Conservation (phyloP, 2,888 invertebrate species). For the Netelia virgata region DNA sequence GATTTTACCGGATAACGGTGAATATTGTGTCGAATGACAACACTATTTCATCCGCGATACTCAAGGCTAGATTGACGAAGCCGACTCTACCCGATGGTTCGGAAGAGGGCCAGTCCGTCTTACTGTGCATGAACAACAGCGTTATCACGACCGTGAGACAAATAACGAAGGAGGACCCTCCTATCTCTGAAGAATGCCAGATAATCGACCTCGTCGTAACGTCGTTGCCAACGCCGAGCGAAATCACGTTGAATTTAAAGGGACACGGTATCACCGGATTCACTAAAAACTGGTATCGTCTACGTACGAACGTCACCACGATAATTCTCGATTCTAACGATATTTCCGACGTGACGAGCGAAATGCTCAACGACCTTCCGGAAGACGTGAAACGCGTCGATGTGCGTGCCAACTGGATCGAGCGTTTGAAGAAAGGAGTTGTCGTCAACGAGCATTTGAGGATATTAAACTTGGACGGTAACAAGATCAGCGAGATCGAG, state of each 20-base stretch:
- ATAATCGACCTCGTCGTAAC: conserved; percentile 39
- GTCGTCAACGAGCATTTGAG: conserved; percentile 79
- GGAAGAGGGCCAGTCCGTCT: background rate
- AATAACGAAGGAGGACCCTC: conserved; percentile 50
- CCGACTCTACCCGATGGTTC: background rate
- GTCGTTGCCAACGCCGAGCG: conserved; percentile 5
- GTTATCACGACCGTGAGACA: conserved; percentile 44
- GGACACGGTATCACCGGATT: conserved; percentile 72
- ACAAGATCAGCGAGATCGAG: conserved; percentile 82
- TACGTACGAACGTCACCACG: conserved; percentile 64
- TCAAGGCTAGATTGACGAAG: background rate
- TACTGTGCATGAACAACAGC: conserved; percentile 70
- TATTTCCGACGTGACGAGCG: conserved; percentile 74
- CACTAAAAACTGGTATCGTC: conserved; percentile 75
- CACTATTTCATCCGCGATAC: conserved; percentile 24
- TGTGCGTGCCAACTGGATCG: conserved; percentile 72
- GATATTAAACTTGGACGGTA: conserved; percentile 81
- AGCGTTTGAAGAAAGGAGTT: conserved; percentile 68
- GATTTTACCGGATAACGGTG: conserved; percentile 69
- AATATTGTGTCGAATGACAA: conserved; percentile 65
- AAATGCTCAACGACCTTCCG: conserved; percentile 76
- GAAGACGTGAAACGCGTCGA: conserved; percentile 69
- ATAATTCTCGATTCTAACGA: conserved; percentile 74
- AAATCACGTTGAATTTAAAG: conserved; percentile 22
- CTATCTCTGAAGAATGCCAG: conserved; percentile 49